phyloP scores from a whole-genome alignment of 2,888 invertebrate genomes.

The Tetheella fluctuosa region DNA sequence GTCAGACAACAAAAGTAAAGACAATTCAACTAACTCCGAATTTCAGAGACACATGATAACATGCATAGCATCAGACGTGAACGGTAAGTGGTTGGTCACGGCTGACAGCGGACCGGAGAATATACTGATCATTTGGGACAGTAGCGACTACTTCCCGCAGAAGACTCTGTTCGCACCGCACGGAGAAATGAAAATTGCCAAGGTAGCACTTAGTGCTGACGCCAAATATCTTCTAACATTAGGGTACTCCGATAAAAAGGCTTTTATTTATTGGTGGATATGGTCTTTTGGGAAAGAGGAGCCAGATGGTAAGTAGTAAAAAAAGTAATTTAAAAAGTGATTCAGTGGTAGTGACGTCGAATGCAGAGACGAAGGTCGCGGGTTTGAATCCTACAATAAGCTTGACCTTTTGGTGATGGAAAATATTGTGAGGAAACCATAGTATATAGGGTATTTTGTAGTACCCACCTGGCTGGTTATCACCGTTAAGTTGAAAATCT shows the following conservation, averaged over 20 bases:
- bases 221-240: conserved; percentile 85
- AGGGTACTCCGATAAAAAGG: conserved; percentile 68
- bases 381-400: too few species aligned
- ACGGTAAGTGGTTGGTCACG: conserved; percentile 84
- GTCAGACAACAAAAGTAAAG: background rate
- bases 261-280: conserved; percentile 84
- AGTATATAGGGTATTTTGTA: too few species aligned
- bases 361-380: too few species aligned
- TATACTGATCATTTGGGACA: conserved; percentile 85
- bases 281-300: conserved; percentile 82
- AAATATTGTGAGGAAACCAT: too few species aligned
- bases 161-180: conserved; percentile 83
- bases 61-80: conserved; percentile 73
- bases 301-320: conserved; percentile 76
- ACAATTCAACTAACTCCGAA: too few species aligned
- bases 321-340: too few species aligned
- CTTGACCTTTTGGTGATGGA: too few species aligned
- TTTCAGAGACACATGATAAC: conserved; percentile 80
- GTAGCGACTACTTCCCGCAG: conserved; percentile 72
- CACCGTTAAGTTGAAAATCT: too few species aligned
- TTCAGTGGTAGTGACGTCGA: too few species aligned
- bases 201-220: conserved; percentile 79
- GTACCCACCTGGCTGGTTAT: too few species aligned
- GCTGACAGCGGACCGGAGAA: conserved; percentile 84
- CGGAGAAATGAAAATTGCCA: conserved; percentile 58